Conservation (phyloP, 1,140 invertebrate species). For the Marisa cornuarietis region DNA sequence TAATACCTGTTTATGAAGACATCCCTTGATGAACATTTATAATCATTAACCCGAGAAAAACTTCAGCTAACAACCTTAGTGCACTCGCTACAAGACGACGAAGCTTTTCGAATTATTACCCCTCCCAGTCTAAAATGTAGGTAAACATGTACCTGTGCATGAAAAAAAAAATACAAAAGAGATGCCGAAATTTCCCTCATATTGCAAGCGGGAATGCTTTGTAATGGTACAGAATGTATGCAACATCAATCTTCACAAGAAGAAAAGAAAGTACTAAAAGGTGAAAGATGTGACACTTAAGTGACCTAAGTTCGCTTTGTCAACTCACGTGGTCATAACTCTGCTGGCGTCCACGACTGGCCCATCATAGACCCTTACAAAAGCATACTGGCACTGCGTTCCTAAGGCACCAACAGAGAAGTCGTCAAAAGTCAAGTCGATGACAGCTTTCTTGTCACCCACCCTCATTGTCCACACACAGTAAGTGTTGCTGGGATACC, state of each 20-base stretch:
- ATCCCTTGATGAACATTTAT: not conserved
- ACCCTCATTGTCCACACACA: not conserved
- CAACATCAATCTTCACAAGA: too few relatives aligned
- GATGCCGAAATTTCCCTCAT: not conserved
- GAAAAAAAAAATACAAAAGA: not conserved
- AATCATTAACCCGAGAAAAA: too few relatives aligned
- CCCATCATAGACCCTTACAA: not conserved
- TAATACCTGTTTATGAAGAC: rapidly evolving
- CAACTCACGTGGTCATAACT: not conserved
- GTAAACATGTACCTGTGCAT: too few relatives aligned
- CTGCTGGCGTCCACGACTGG: not conserved
- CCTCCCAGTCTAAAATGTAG: too few relatives aligned
- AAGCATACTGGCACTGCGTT: not conserved
- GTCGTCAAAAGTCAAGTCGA: not conserved
- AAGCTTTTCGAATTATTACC: too few relatives aligned
- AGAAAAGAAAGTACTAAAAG: too few relatives aligned
- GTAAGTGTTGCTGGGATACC: not conserved
- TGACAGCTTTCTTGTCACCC: not conserved
- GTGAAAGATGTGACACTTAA: too few relatives aligned
- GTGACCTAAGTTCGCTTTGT: too few relatives aligned
- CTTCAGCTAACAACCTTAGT: too few relatives aligned
- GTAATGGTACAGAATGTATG: too few relatives aligned
- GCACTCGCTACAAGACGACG: not conserved
- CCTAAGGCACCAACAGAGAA: not conserved
- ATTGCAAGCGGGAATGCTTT: too few relatives aligned